Conservation (phyloP, 2,113 vertebrate species). For the Leptocoma aspasia region DNA sequence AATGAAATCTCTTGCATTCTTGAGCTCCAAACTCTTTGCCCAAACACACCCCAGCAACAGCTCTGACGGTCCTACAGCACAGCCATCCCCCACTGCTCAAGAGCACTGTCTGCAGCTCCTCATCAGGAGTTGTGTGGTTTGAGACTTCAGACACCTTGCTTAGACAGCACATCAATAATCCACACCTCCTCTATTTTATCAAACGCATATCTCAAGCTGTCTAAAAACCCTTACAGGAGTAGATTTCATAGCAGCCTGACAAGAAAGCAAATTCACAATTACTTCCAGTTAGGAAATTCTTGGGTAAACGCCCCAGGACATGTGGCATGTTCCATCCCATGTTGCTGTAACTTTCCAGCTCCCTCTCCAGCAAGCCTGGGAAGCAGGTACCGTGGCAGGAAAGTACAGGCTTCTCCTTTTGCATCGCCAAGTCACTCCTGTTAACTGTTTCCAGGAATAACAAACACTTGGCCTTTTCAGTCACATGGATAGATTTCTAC, state of each 20-base stretch:
- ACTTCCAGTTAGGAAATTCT: constrained; percentile 44
- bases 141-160: background rate
- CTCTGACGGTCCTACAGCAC: background rate
- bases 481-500: background rate
- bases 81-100: background rate
- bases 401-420: constrained; percentile 16
- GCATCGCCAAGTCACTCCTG: background rate
- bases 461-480: background rate
- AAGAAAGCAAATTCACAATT: constrained; percentile 16
- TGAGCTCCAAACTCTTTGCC: constrained; percentile 13
- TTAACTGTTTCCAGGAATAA: constrained; percentile 44
- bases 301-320: background rate
- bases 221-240: background rate
- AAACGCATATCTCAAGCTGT: background rate
- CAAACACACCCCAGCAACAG: background rate
- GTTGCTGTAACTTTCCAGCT: constrained; percentile 6
- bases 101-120: background rate
- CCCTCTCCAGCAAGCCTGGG: background rate
- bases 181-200: constrained; percentile 12
- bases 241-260: constrained; percentile 18
- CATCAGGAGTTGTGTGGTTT: background rate
- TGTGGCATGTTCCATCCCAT: background rate
- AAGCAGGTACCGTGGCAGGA: background rate
- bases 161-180: constrained; percentile 15
- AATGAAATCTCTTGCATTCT: constrained; percentile 16